Evolutionary conservation across 2,113 vertebrate genomes (phyloP), one percentile per base, ranked within the genome.

Genomic region (Leptobrachium ailaonicum): DNA sequence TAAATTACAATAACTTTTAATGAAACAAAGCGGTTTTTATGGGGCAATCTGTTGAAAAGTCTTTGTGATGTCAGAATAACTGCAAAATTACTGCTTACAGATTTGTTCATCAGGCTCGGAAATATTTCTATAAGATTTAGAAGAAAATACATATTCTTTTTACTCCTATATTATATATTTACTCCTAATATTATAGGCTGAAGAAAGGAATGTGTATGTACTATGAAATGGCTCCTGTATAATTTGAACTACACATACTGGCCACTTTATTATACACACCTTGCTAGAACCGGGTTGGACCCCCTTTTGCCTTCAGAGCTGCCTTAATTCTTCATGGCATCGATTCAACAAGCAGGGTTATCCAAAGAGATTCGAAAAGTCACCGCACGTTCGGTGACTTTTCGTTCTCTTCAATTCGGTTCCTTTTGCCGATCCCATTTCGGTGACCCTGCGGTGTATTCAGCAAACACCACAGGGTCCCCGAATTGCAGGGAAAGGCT

Each of bases 21-120:
- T 14, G 32, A 79, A 50, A 45, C 10, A 44, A n/a, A 60, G 63
- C 13, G 14, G 62, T 68, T 81, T 81, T 75, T 75, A 81, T 69
- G 64, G 40, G 53, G 66, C 79, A 81, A 62, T 81, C 72, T 81
- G 79, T 81, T 81, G 72, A 68, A n/a, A 64, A 47, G 56, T 41
- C 47, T 75, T 69, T 41, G 41, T 45, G 62, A 69, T 81, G 64
- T 75, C 72, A 67, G 53, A 69, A 54, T 45, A 75, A 42, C n/a
- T 44, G 64, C 54, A 66, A 66, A n/a, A 45, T 9, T 53, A 77
- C 40, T 45, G 45, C 62, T 45, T 66, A 11, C 54, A 41, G 41
- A 60, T 58, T 56, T 60, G 44, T 56, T 66, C 63, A 41, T 68
- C 50, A 74, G 13, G 70, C 47, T 40, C 40, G 64, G 54, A 56